A percentile compares a stretch with the other conserved stretches of the same genome.
These are phyloP conservation scores for Lissocephala sabroskyi DNA, from an alignment of 2,888 invertebrate genomes.

Conservation along the genomic window DNA sequence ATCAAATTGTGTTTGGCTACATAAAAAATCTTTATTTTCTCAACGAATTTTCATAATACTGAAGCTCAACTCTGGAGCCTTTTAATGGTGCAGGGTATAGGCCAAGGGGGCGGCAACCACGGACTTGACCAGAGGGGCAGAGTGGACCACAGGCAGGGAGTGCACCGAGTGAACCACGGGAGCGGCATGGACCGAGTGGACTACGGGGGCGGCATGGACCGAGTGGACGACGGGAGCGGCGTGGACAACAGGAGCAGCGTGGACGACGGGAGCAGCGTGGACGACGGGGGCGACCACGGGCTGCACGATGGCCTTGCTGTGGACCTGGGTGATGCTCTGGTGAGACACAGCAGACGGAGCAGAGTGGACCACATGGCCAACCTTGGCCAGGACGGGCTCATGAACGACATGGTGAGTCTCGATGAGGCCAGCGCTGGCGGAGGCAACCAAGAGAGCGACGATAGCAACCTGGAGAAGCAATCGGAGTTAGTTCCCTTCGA, in stretches of 20 bases:
- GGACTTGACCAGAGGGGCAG: constrained; percentile 12
- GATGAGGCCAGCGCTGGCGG: constrained; percentile 68
- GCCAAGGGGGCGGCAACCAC: constrained; percentile 39
- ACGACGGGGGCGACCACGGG: constrained; percentile 43
- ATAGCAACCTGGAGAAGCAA: constrained; percentile 74
- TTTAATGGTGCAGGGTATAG: constrained; percentile 56
- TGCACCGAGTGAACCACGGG: constrained; percentile 45
- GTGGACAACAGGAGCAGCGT: constrained; percentile 32
- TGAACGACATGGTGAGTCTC: constrained; percentile 64
- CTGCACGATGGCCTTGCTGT: constrained; percentile 69
- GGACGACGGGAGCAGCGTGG: constrained; percentile 48
- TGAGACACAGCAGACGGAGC: constrained; percentile 75
- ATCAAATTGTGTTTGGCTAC: too few relatives aligned
- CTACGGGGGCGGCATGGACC: constrained; percentile 37
- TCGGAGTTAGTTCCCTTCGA: neutral
- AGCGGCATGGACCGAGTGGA: constrained; percentile 37
- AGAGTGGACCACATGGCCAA: constrained; percentile 61
- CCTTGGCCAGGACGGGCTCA: constrained; percentile 63
- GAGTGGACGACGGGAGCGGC: constrained; percentile 25
- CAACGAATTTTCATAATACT: too few relatives aligned
- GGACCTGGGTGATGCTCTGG: constrained; percentile 75
- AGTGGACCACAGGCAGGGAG: constrained; percentile 21
- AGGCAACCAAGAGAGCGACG: constrained; percentile 75
- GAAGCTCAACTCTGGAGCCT: too few relatives aligned
- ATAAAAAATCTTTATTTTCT: too few relatives aligned